Evolutionary conservation across 1,140 invertebrate genomes (phyloP), one percentile per base, ranked within the genome.

Genomic region (Drosophila sucinea): DNA sequence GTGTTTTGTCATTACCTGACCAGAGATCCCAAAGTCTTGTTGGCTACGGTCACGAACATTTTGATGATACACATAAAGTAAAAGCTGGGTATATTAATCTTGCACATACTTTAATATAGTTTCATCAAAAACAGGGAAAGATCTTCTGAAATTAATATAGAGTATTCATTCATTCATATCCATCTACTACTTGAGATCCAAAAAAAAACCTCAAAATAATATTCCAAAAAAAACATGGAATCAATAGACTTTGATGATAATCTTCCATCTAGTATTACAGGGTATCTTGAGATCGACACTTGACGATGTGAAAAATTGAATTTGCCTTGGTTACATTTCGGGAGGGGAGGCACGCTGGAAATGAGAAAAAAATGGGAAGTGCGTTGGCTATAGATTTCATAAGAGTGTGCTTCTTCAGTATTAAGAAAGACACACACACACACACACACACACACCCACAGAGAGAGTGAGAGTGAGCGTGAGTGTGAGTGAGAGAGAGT

Each of bases 1-100:
- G 69, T 64, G 69, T 72, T 81, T 85, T 84, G 77, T 85, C 77
- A 84, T 81, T 84, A 85, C 77, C 67, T 84, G 77, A 77, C 76
- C 73, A 77, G 25, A 79, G 73, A 77, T 81, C 67, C 73, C 60
- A 78, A 64, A 77, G 60, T 77, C 73, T 77, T 65, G 73, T 77
- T 77, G 67, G 67, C 74, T 77, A 77, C 73, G 73, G 67, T 77
- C 74, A 77, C 73, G 74, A 77, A 79, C 64, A 69, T 68, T 65
- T 69, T 60, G 66, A 81, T 81, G 79, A 72, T 25, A 51, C 7
- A 10, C 10, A 38, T 35, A 35, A 85, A 81, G 85, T 85, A 68
- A 79, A 85, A 85, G 78, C 77, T 67, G 35, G 35, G 35, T 38
- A 38, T 38, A 38, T 38, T 11, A 38, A 17, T 17, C 17, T 17